Base-by-base conservation (phyloP, 1,140 invertebrate species). In the Magallana angulata region DNA sequence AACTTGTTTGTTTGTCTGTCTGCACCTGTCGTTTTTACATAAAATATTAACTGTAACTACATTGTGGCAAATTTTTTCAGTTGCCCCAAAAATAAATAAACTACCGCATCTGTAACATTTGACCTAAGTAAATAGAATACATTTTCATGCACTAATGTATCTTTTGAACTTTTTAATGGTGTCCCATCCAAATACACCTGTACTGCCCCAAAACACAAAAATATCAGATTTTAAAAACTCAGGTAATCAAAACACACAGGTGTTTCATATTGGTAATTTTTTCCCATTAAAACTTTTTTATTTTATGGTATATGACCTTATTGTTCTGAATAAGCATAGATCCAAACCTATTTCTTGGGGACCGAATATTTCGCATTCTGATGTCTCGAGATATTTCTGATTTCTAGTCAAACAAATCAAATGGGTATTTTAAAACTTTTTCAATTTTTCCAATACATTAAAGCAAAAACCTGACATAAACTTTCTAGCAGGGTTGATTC, bases 361-460 rank as follows among this genome's bases (percentile, higher is more conserved):
- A 30, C 18, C 12, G 30, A 76, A 76, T 76, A 76, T 76, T 76
- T 76, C 68, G 11, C 68, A 76, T 76, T 76, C 68, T 76, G 18
- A 76, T 11, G 68, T 76, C 68, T 76, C 68, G 14, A 76, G 68
- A 76, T 76, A 30, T 36, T 76, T 11, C 11, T 11, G 68, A 76
- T 76, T 76, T 76, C 24, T n/a, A 76, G 68, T 76, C 68, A 11
- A 76, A 76, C 68, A 76, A 76, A 76, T 76, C 68, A 76, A 76
- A 76, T 76, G 68, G 68, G 68, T 24, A 76, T 76, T 76, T 76
- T 76, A 76, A 76, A 76, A 76, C 68, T 76, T 30, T 7, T 36
- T 76, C 68, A 36, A 76, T 76, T 12, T 48, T 76, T 30, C 68
- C 68, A 30, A 76, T 1, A 76, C 68, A 76, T 76, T 76, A 76